Base-by-base conservation (phyloP, 2,888 invertebrate genomes). In the Leucophora obtusa region DNA sequence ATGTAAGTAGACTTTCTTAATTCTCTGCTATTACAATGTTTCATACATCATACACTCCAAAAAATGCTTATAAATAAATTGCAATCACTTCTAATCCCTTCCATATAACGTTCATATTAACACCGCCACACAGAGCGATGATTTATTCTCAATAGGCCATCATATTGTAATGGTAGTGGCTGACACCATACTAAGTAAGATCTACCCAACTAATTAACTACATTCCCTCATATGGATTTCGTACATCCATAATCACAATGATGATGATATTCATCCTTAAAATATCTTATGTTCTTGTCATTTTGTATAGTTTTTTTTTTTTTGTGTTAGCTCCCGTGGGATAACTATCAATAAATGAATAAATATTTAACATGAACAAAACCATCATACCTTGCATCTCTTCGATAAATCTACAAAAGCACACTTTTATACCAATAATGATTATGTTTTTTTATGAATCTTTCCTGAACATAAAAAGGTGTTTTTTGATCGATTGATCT, bases 111-210 rank as follows among this genome's bases (percentile, higher is more conserved):
- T 38, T 38, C 14, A 47, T 47, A 66, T 77, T 77, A 71, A 77
- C 59, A 59, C 76, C 43, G 87, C 87, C 87, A 87, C 87, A 87
- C 88, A 87, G 87, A 85, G 87, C 86, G 87, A 86, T 88, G 88
- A 87, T 87, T 87, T 87, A 88, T 88, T 86, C 87, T 86, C 88
- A 85, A 87, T 83, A 86, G 88, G 86, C 71, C 77, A 66, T n/a
- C 54, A 60, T 24, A 71, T 35, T 9, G n/a, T 17, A 10, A 17
- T 43, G 17, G 24, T 35, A 21, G 15, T 65, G 21, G 9, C 73
- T 56, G 71, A 14, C 54, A 77, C 66, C 24, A 47, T 14, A 24
- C 8, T 10, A 54, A 9, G 28, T 10, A 54, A 9, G 28, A 18
- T 18, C 35, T 38, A 51, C 0, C 28, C 7, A 69, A 51, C 24